Evolutionary conservation across 2,113 vertebrate genomes (phyloP).

Genomic region (Butorides virescens): DNA sequence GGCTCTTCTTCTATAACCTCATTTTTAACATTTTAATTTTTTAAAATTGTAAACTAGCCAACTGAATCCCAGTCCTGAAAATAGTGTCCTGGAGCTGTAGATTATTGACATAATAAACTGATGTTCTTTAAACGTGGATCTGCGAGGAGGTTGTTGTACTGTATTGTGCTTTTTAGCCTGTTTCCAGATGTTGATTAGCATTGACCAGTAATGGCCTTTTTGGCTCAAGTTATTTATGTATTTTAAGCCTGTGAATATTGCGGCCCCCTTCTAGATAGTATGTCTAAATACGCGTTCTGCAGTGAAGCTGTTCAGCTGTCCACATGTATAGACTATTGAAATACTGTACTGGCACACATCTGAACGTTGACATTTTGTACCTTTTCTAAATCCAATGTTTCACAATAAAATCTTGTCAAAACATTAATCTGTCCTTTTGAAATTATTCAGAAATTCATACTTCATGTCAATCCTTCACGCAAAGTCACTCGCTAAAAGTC

Average conservation of each 20-base stretch:
- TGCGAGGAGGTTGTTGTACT: slow-evolving; percentile 73
- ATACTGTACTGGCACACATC: slow-evolving; percentile 85
- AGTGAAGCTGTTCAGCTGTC: slow-evolving; percentile 80
- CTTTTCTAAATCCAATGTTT: slow-evolving; percentile 94
- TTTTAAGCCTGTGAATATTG: slow-evolving; percentile 87
- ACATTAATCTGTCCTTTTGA: slow-evolving; percentile 12
- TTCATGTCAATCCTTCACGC: not conserved
- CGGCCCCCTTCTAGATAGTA: slow-evolving; percentile 80
- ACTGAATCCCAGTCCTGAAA: slow-evolving; percentile 36
- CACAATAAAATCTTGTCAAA: slow-evolving; percentile 91
- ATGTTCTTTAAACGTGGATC: slow-evolving; percentile 69
- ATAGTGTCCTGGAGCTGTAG: slow-evolving; percentile 61
- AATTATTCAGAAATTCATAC: not conserved
- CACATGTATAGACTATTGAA: slow-evolving; percentile 77
- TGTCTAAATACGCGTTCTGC: slow-evolving; percentile 79
- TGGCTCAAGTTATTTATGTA: slow-evolving; percentile 78
- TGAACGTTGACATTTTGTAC: slow-evolving; percentile 92
- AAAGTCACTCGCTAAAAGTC: not conserved
- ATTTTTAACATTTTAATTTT: slow-evolving; percentile 54
- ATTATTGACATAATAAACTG: slow-evolving; percentile 59
- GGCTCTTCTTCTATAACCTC: slow-evolving; percentile 24
- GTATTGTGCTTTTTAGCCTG: slow-evolving; percentile 77
- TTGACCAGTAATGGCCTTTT: slow-evolving; percentile 74
- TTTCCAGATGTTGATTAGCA: slow-evolving; percentile 80
- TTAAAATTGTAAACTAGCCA: slow-evolving; percentile 42